Evolutionary conservation across 1,140 invertebrate species (phyloP).

Genomic region (Araneus ventricosus): DNA sequence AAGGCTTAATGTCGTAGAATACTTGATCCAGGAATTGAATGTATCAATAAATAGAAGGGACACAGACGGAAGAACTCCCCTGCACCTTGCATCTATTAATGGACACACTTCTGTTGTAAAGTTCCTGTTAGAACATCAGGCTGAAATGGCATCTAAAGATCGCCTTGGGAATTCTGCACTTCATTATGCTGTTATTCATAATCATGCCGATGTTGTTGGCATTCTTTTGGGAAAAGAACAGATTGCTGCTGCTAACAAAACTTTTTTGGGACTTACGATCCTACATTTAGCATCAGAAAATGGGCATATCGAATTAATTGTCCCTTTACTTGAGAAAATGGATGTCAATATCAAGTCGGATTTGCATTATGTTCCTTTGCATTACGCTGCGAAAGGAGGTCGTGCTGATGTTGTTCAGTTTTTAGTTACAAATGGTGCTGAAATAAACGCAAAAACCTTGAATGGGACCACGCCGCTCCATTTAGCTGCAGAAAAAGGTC

Average conservation of each 20-base stretch:
- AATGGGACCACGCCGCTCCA: constrained; percentile 70
- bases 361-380: constrained; percentile 73
- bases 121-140: constrained; percentile 95
- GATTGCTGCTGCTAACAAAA: neutral
- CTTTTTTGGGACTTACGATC: constrained; percentile 91
- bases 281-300: constrained; percentile 90
- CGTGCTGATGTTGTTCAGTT: neutral
- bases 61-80: constrained; percentile 80
- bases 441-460: neutral
- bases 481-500: constrained; percentile 5
- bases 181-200: constrained; percentile 23
- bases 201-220: neutral
- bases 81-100: constrained; percentile 93
- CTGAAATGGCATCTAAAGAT: constrained; percentile 95
- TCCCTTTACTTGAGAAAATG: neutral
- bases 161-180: constrained; percentile 85
- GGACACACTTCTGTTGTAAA: constrained; percentile 98
- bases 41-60: neutral
- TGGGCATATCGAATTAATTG: constrained; percentile 81
- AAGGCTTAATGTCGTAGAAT: neutral
- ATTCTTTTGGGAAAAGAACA: neutral
- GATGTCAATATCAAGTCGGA: neutral
- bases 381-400: constrained; percentile 37
- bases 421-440: neutral
- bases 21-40: neutral